phyloP scores from a whole-genome alignment of 2,888 invertebrate genomes.

The Rhimphoctona megacephalus region DNA sequence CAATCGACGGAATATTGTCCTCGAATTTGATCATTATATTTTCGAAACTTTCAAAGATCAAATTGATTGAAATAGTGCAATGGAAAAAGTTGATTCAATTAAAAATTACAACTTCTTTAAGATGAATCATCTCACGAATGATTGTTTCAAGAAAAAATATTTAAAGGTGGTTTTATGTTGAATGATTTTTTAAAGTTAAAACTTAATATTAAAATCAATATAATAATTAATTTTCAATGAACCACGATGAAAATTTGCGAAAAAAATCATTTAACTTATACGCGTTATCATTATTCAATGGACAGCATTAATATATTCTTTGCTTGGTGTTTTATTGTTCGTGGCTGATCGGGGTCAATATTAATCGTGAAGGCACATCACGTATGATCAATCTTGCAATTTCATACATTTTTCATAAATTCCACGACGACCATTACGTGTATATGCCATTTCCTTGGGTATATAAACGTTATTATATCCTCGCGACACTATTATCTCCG shows the following conservation, averaged over 20 bases:
- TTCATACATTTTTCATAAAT: slow-evolving; percentile 70
- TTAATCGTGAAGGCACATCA: slow-evolving; percentile 61
- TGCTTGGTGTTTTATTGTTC: slow-evolving; percentile 39
- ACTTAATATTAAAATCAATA: not conserved
- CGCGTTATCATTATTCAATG: not conserved
- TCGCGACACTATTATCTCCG: slow-evolving; percentile 59
- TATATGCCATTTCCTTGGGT: slow-evolving; percentile 40
- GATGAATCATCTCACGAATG: not conserved
- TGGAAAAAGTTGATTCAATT: too few species aligned
- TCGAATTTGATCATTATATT: not conserved
- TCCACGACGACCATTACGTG: slow-evolving; percentile 46
- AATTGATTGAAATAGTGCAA: too few species aligned
- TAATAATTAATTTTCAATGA: not conserved
- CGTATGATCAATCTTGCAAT: slow-evolving; percentile 67
- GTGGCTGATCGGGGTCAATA: slow-evolving; percentile 63
- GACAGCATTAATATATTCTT: not conserved
- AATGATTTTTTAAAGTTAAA: not conserved
- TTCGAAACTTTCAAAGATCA: not conserved
- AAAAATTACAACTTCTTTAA: not conserved
- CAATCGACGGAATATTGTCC: not conserved
- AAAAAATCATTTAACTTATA: not conserved
- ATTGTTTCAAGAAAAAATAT: not conserved
- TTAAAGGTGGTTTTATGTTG: not conserved
- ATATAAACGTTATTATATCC: slow-evolving; percentile 36
- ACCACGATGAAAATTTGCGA: not conserved